Percentiles rank a stretch among this genome's conserved stretches.
phyloP scores from a whole-genome alignment of 1,140 invertebrate species.

The Cardiocondyla obscurior region DNA sequence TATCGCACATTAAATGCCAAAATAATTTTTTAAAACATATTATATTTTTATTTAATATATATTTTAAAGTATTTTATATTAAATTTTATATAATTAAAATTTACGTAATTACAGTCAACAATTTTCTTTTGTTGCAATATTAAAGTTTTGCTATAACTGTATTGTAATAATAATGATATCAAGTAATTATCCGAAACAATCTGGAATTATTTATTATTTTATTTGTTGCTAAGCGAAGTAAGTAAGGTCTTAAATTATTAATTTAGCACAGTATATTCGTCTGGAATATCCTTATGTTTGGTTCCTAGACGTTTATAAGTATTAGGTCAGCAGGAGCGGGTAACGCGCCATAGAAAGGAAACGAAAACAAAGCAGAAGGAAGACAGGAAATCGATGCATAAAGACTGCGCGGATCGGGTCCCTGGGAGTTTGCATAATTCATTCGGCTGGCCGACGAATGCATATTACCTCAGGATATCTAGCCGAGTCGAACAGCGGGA shows the following conservation, averaged over 20 bases:
- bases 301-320: slow-evolving; percentile 26
- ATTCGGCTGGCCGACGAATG: slow-evolving; percentile 69
- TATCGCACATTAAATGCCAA: neutral
- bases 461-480: slow-evolving; percentile 75
- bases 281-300: neutral
- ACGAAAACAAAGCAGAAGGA: slow-evolving; percentile 36
- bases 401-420: slow-evolving; percentile 66
- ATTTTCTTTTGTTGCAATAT: neutral
- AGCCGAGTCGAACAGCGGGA: slow-evolving; percentile 51
- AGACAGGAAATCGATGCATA: slow-evolving; percentile 73
- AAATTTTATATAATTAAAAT: neutral
- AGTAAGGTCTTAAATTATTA: neutral
- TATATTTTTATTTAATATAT: neutral
- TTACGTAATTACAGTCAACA: neutral
- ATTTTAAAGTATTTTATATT: neutral
- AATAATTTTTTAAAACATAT: neutral
- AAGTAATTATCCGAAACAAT: neutral
- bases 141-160: neutral
- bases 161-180: neutral
- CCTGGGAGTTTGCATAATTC: slow-evolving; percentile 75
- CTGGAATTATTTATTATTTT: neutral
- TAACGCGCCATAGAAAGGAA: slow-evolving; percentile 10
- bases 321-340: slow-evolving; percentile 73
- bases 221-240: neutral
- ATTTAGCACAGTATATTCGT: neutral